Base-by-base conservation (phyloP, 2,113 vertebrate genomes). In the Lates calcarifer region DNA sequence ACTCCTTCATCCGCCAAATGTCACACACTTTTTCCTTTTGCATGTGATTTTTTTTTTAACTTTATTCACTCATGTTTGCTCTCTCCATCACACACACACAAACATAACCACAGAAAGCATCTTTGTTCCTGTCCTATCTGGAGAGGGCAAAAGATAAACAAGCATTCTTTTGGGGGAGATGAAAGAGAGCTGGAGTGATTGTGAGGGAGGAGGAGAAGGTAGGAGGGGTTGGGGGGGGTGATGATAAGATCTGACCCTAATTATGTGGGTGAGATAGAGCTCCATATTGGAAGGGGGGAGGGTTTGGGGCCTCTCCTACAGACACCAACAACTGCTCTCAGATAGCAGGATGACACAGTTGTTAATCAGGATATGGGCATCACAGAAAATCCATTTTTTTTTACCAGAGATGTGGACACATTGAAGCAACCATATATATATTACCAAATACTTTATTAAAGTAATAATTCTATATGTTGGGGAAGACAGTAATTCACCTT, bases 241-340 rank as follows among this genome's bases (percentile, higher is more conserved):
- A 49, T 58, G 79, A 85, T 91, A 89, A 86, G 84, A 89, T 83
- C 76, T 85, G 68, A 84, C 84, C 62, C 73, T 87, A 82, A 91
- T 90, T 85, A 89, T 84, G 74, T 22, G 64, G 79, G 76, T 72
- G 83, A 90, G 77, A 87, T 81, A 65, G 58, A 84, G 82, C 61
- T 22, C 26, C 7, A 37, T 76, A 62, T 67, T 66, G 43, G 35
- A 29, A 56, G 29, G 51, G 39, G 64, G 78, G 62, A 61, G 28
- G 57, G 53, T 7, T 4, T 2, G 8, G 8, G 58, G 43, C 31
- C 5, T 41, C 37, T 45, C 47, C 28, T 13, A 56, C 22, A 72
- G 18, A 66, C 33, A 84, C 56, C 51, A 20, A 41, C 57, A 17
- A n/a, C 56, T 58, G 28, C 3, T 67, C 41, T 77, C 28, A 60